These are phyloP conservation scores for Drosophila pseudotalamancana DNA, from an alignment of 2,888 invertebrate genomes.

Conservation along the genomic window DNA sequence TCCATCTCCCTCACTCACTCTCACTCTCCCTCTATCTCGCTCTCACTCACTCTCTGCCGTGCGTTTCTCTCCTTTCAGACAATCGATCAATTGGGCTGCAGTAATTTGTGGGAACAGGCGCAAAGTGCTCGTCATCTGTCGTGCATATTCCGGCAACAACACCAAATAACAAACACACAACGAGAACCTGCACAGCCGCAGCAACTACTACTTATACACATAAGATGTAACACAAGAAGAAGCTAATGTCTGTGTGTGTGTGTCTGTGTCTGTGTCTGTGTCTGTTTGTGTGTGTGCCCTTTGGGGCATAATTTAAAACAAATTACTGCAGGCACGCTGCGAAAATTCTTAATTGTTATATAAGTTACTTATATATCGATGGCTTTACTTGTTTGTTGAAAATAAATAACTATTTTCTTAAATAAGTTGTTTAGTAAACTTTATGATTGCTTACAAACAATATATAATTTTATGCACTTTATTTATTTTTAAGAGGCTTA, in stretches of 20 bases:
- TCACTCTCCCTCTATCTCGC: neutral
- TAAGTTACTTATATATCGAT: neutral
- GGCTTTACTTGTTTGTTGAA: neutral
- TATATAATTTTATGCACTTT: too few relatives aligned
- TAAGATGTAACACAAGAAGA: conserved; percentile 2
- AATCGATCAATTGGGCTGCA: conserved; percentile 79
- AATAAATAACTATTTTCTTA: neutral
- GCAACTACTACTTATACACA: conserved; percentile 9
- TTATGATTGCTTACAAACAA: neutral
- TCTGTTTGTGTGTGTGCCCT: conserved; percentile 24
- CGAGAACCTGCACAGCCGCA: conserved; percentile 16
- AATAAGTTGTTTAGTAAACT: too few relatives aligned
- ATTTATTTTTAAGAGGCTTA: too few relatives aligned
- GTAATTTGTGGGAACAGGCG: conserved; percentile 75
- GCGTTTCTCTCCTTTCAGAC: conserved; percentile 50
- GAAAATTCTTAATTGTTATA: conserved; percentile 11
- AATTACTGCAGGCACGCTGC: conserved; percentile 22
- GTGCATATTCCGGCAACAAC: conserved; percentile 43
- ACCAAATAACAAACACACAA: conserved; percentile 30
- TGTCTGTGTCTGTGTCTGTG: too few relatives aligned
- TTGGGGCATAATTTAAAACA: conserved; percentile 4
- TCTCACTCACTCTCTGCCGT: neutral
- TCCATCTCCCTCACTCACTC: neutral
- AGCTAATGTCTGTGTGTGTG: neutral
- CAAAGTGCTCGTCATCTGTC: conserved; percentile 69